Evolutionary conservation across 64 coral and sea anemone species (phyloP).

Genomic region (Dendronephthya gigantea): DNA sequence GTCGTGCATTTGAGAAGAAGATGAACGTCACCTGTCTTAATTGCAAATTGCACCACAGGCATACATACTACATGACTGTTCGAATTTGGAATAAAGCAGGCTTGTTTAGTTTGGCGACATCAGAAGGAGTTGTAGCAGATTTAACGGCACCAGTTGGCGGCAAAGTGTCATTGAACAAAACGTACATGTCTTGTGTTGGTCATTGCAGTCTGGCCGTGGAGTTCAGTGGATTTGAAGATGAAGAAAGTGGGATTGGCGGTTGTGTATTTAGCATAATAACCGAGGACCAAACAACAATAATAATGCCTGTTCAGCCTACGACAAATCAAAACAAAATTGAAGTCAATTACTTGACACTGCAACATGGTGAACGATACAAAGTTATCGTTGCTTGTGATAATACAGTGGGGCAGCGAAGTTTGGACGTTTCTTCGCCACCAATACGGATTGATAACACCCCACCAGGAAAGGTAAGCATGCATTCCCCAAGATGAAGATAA

Average conservation of each 20-base stretch:
- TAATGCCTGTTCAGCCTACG: slow-evolving; percentile 5
- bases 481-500: no score
- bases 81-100: slow-evolving; percentile 64
- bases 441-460: slow-evolving; percentile 54
- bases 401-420: slow-evolving; percentile 35
- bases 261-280: slow-evolving; percentile 43
- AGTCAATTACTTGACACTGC: slow-evolving; percentile 9
- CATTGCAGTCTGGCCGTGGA: slow-evolving; percentile 38
- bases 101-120: slow-evolving; percentile 52
- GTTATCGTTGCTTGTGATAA: slow-evolving; percentile 38
- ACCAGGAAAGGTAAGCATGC: slow-evolving; percentile 45
- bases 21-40: slow-evolving; percentile 47
- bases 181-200: slow-evolving; percentile 37
- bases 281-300: not conserved
- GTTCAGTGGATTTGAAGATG: slow-evolving; percentile 51
- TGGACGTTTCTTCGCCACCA: not conserved
- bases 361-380: slow-evolving; percentile 40
- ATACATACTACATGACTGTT: slow-evolving; percentile 54
- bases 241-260: slow-evolving; percentile 52
- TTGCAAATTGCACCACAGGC: slow-evolving; percentile 42
- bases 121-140: slow-evolving; percentile 41
- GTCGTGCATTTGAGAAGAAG: slow-evolving; percentile 16
- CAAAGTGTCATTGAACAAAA: slow-evolving; percentile 3
- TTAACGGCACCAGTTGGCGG: slow-evolving; percentile 44
- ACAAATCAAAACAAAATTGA: not conserved